phyloP scores from a whole-genome alignment of 2,113 vertebrate genomes.

The Vanacampus margaritifer region DNA sequence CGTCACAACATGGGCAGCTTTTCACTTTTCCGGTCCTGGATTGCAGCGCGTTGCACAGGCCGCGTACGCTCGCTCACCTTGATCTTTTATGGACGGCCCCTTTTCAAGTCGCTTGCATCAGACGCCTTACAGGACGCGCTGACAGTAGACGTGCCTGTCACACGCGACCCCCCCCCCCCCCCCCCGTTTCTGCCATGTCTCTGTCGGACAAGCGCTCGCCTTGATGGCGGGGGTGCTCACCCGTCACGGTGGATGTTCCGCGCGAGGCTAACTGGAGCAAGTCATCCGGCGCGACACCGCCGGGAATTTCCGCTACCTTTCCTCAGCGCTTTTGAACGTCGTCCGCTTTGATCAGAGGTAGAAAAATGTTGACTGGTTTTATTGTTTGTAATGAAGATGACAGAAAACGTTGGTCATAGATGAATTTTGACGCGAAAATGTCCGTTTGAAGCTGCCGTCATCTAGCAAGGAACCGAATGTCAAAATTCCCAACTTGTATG shows the following conservation, averaged over 20 bases:
- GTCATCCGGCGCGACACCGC: constrained; percentile 67
- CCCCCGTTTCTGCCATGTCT: constrained; percentile 17
- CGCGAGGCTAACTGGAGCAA: constrained; percentile 66
- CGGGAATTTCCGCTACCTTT: constrained; percentile 69
- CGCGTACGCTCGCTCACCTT: constrained; percentile 39
- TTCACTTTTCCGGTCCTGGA: constrained; percentile 30
- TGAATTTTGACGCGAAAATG: too few relatives aligned
- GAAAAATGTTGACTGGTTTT: too few relatives aligned
- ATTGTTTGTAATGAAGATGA: too few relatives aligned
- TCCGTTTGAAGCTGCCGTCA: too few relatives aligned
- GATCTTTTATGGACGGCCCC: constrained; percentile 59
- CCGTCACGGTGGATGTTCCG: constrained; percentile 70
- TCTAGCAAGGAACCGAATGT: too few relatives aligned
- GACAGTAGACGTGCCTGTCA: constrained; percentile 17
- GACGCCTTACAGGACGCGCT: constrained; percentile 35
- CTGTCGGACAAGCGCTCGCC: constrained; percentile 49
- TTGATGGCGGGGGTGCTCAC: constrained; percentile 62
- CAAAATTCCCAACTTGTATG: too few relatives aligned
- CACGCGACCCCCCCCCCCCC: constrained; percentile 12
- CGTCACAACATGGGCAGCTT: constrained; percentile 27
- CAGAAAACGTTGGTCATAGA: too few relatives aligned
- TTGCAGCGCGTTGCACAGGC: constrained; percentile 58
- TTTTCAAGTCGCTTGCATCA: constrained; percentile 60
- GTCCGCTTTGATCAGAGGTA: constrained; percentile 22
- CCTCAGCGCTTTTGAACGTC: constrained; percentile 44